phyloP scores from a whole-genome alignment of 2,797 vertebrate species.

The Gambelia wislizenii region DNA sequence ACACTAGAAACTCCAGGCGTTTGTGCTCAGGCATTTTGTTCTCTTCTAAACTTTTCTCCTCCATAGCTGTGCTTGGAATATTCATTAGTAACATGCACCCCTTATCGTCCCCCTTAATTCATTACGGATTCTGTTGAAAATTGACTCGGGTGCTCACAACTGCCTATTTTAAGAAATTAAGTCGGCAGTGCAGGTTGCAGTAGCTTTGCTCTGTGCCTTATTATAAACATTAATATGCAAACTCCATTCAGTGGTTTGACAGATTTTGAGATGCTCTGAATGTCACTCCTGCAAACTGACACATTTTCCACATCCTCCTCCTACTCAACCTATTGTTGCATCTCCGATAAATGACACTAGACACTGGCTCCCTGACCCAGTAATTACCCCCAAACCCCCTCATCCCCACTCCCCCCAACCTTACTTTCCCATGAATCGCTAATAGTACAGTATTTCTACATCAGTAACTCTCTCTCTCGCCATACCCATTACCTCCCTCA shows the following conservation, averaged over 20 bases:
- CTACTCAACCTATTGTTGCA: not conserved
- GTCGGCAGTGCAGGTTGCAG: slow-evolving; percentile 32
- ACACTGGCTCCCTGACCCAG: not conserved
- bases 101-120: not conserved
- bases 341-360: slow-evolving; percentile 1
- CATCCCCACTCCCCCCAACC: not conserved
- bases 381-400: not conserved
- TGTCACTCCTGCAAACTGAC: slow-evolving; percentile 35
- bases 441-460: slow-evolving; percentile 21
- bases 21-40: too few species aligned
- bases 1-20: not conserved
- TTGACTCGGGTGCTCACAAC: slow-evolving; percentile 24
- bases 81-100: not conserved
- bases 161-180: slow-evolving; percentile 40
- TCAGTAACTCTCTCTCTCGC: slow-evolving; percentile 13
- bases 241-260: slow-evolving; percentile 52
- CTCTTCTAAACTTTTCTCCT: not conserved
- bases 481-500: slow-evolving; percentile 5
- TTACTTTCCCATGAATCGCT: not conserved
- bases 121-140: slow-evolving; percentile 14
- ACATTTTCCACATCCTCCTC: slow-evolving; percentile 2
- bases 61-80: slow-evolving; percentile 4
- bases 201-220: slow-evolving; percentile 57
- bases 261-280: slow-evolving; percentile 42
- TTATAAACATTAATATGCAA: slow-evolving; percentile 71